Base-by-base conservation (phyloP, 2,888 invertebrate genomes). In the Ceratothoa steindachneri region DNA sequence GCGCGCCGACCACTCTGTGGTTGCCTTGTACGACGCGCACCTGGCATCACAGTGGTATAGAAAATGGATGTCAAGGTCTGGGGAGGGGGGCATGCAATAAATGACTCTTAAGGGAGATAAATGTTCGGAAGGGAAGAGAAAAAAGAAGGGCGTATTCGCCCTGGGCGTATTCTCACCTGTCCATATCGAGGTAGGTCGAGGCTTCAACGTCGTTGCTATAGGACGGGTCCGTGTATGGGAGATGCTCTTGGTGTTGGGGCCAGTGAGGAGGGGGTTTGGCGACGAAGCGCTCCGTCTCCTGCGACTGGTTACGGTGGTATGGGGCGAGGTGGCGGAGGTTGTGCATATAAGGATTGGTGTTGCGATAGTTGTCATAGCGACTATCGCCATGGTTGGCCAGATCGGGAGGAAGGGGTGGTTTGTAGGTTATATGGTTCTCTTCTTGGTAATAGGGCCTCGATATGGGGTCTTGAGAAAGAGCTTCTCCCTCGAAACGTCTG, bases 181-280 rank as follows among this genome's bases (percentile, higher is more conserved):
- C 77, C 77, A 77, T 77, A 30, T 75, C 77, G 9, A 77, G 68
- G 69, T 75, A 77, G 1, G 71, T 73, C 2, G 72, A 66, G 4
- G 71, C 69, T 27, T 77, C 77, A 30, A 28, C 66, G 29, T 73
- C 67, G 7, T 74, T 70, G 7, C 72, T 30, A n/a, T 30, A 7
- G 7, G 67, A 31, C 1, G 24, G 27, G 4, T 4, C 69, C 41
- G 15, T 41, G 5, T 41, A 15, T 9, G 41, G 41, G 15, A 9
- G 7, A 9, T 41, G 7, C 15, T 15, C 15, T 15, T 5, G 41
- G 15, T 41, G 41, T 9, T 41, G 15, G 7, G 41, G 41, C 5
- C 5, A 41, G 7, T 5, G 5, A 5, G 5, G 41, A 15, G 41
- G 41, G 15, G 5, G 41, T 41, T 41, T 41, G 5, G 5, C 7